Evolutionary conservation across 1,140 invertebrate genomes (phyloP).

Genomic region (Anadara kagoshimensis): DNA sequence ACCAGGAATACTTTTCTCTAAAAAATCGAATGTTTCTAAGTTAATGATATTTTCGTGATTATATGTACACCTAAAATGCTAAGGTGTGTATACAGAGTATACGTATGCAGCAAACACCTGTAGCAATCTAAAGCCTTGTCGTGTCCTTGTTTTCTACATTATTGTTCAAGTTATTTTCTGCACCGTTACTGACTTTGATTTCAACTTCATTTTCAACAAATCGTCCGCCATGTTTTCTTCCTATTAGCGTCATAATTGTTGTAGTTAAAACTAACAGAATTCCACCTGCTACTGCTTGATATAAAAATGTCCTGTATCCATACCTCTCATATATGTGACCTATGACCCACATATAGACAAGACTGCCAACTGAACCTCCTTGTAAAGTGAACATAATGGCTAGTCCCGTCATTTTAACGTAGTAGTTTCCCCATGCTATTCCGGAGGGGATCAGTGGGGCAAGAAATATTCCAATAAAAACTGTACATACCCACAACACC

Average conservation of each 20-base stretch:
- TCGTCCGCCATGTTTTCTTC: constrained; percentile 30
- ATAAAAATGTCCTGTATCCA: constrained; percentile 44
- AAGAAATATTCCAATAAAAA: constrained; percentile 32
- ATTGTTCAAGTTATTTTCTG: too few species aligned
- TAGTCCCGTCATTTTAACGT: constrained; percentile 45
- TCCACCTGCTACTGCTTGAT: constrained; percentile 43
- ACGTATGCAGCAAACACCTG: too few species aligned
- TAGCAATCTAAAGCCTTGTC: too few species aligned
- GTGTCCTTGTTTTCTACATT: too few species aligned
- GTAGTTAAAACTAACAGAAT: constrained; percentile 23
- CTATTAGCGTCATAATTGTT: constrained; percentile 23
- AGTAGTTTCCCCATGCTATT: constrained; percentile 42
- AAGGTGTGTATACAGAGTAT: too few species aligned
- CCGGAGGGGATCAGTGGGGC: constrained; percentile 43
- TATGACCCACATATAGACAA: constrained; percentile 41
- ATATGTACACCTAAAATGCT: too few species aligned
- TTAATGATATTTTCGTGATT: too few species aligned
- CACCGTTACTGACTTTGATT: too few species aligned
- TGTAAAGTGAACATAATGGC: constrained; percentile 41
- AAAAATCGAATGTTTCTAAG: too few species aligned
- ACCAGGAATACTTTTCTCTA: too few species aligned
- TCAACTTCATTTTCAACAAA: constrained; percentile 11
- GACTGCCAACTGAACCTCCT: constrained; percentile 44
- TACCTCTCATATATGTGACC: constrained; percentile 50
- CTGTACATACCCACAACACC: constrained; percentile 41